These are phyloP conservation scores for Valencia hispanica DNA, from an alignment of 2,797 vertebrate species.

Conservation along the genomic window DNA sequence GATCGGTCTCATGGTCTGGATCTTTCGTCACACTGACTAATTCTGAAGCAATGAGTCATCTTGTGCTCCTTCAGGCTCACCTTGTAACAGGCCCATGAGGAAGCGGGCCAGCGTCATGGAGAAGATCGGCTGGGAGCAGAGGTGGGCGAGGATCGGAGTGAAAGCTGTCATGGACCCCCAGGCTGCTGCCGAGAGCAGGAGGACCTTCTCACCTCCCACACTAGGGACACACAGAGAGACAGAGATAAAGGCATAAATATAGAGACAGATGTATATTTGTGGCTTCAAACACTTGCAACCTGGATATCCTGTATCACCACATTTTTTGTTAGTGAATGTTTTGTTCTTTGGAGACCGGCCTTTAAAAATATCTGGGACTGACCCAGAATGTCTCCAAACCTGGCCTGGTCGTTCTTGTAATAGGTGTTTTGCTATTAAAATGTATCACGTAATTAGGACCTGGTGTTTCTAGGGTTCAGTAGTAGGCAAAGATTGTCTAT, in stretches of 20 bases:
- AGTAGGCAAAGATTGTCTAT: background rate
- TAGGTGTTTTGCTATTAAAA: background rate
- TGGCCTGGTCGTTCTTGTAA: background rate
- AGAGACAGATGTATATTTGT: background rate
- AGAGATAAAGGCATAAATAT: background rate
- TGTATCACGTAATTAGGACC: background rate
- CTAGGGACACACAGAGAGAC: slow-evolving; percentile 65
- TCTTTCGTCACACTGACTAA: slow-evolving; percentile 2
- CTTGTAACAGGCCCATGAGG: slow-evolving; percentile 94
- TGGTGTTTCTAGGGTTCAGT: background rate
- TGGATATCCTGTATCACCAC: background rate
- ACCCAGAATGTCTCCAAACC: background rate
- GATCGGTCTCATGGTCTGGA: background rate
- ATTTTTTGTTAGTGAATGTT: background rate
- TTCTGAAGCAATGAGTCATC: background rate
- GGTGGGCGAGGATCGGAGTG: slow-evolving; percentile 86
- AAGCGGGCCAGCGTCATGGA: slow-evolving; percentile 90
- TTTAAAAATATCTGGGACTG: background rate
- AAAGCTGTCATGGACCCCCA: slow-evolving; percentile 92
- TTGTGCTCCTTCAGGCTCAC: slow-evolving; percentile 71
- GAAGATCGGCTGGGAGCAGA: slow-evolving; percentile 88
- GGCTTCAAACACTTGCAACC: background rate
- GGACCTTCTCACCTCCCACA: slow-evolving; percentile 95
- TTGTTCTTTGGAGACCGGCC: background rate
- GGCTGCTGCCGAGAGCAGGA: slow-evolving; percentile 89